phyloP scores from a whole-genome alignment of 1,140 invertebrate species.

The Saccostrea cuccullata region DNA sequence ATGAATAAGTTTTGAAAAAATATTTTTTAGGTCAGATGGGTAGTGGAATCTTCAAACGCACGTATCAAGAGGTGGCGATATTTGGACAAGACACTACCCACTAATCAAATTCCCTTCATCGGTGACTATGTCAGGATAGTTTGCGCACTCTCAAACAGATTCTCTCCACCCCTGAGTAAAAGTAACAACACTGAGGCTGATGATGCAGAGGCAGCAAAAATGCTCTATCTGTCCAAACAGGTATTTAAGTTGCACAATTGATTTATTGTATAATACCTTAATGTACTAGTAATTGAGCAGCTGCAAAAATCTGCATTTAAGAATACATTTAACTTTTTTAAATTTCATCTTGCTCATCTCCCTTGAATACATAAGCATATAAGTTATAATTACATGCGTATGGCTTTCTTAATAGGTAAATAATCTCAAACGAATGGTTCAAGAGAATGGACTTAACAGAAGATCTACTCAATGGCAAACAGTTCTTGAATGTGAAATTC shows the following conservation, averaged over 20 bases:
- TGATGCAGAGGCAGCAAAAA: not conserved
- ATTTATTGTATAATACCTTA: not conserved
- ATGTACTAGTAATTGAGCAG: too few species aligned
- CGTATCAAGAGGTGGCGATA: conserved; percentile 36
- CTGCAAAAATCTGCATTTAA: not conserved
- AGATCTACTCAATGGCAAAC: not conserved
- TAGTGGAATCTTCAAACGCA: conserved; percentile 38
- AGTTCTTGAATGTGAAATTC: not conserved
- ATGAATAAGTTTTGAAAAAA: not conserved
- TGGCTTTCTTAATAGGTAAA: not conserved
- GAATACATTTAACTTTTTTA: not conserved
- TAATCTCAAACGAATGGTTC: not conserved
- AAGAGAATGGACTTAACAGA: not conserved
- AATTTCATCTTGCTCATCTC: too few species aligned
- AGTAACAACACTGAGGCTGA: not conserved
- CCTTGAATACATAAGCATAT: too few species aligned
- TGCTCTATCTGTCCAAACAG: not conserved
- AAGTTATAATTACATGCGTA: too few species aligned
- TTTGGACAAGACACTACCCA: conserved; percentile 1
- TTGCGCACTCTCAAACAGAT: not conserved
- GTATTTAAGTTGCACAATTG: not conserved
- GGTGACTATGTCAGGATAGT: not conserved
- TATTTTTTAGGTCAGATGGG: conserved; percentile 20
- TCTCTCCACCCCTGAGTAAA: not conserved
- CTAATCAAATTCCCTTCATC: conserved; percentile 23